Percentiles rank a stretch among this genome's conserved stretches.
These are phyloP conservation scores for Parnassius apollo DNA, from an alignment of 2,888 invertebrate species.

Conservation along the genomic window DNA sequence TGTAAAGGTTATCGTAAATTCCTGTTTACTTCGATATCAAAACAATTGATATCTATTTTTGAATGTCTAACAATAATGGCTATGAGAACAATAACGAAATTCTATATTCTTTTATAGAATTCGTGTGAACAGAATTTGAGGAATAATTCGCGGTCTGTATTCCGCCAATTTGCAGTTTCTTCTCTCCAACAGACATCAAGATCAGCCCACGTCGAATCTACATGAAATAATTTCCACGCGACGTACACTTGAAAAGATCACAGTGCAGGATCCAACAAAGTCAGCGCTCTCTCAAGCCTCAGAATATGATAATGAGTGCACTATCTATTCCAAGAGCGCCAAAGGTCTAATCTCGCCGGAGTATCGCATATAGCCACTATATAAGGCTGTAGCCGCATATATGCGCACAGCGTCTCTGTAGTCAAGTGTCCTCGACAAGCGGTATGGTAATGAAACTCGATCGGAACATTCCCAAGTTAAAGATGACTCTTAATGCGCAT, in stretches of 20 bases:
- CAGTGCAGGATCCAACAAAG: constrained; percentile 47
- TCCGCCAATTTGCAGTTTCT: constrained; percentile 25
- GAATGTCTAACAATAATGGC: no score
- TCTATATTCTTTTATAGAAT: not conserved
- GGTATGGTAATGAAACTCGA: constrained; percentile 73
- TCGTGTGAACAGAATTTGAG: constrained; percentile 2
- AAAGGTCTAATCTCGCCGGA: constrained; percentile 53
- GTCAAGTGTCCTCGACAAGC: constrained; percentile 57
- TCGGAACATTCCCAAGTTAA: constrained; percentile 64
- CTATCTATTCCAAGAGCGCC: constrained; percentile 53
- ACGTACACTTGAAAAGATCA: constrained; percentile 37
- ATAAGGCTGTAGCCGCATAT: constrained; percentile 26
- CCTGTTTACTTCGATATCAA: no score
- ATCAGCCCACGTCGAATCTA: constrained; percentile 23
- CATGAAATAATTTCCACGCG: constrained; percentile 27
- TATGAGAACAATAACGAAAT: not conserved
- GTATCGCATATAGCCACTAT: constrained; percentile 42
- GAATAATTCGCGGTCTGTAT: constrained; percentile 19
- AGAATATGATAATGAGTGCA: constrained; percentile 56
- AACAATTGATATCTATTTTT: no score
- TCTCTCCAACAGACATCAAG: constrained; percentile 22
- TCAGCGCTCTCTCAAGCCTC: constrained; percentile 32
- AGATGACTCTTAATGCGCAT: constrained; percentile 74
- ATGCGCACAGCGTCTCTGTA: constrained; percentile 39
- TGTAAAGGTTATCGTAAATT: no score